Evolutionary conservation across 2,113 vertebrate species (phyloP).

Genomic region (Leptobrachium ailaonicum): DNA sequence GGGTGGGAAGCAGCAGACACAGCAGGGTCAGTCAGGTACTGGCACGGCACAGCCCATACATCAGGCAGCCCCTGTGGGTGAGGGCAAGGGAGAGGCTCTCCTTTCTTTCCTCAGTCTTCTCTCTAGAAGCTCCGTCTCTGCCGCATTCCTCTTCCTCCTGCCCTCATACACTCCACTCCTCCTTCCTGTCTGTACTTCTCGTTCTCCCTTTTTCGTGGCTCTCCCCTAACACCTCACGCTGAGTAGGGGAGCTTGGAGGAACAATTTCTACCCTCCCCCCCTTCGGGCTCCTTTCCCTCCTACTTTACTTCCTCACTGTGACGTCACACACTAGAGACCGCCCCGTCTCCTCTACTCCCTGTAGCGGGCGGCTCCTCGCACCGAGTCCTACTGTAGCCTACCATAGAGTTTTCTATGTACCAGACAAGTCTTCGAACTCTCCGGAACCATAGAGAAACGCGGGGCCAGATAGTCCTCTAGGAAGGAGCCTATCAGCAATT

Average conservation of each 20-base stretch:
- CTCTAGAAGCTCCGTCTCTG: not conserved
- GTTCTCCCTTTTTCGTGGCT: not conserved
- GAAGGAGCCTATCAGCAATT: too few relatives aligned
- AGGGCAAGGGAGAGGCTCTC: not conserved
- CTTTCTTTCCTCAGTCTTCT: not conserved
- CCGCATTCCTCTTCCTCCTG: too few relatives aligned
- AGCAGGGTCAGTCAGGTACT: not conserved
- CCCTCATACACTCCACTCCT: too few relatives aligned
- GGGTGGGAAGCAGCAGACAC: not conserved
- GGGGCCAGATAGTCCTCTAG: not conserved
- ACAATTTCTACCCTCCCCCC: not conserved
- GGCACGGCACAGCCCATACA: not conserved
- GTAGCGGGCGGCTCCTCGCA: not conserved
- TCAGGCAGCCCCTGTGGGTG: not conserved
- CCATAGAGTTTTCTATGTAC: not conserved
- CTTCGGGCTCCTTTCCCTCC: constrained; percentile 1
- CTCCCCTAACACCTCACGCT: not conserved
- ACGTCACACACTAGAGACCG: constrained; percentile 9
- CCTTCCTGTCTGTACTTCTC: not conserved
- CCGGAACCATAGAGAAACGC: not conserved
- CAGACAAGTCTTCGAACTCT: not conserved
- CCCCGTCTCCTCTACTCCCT: not conserved
- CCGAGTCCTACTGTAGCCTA: not conserved
- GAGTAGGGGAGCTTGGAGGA: too few relatives aligned
- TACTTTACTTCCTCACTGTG: constrained; percentile 14